A percentile compares a stretch with the other conserved stretches of the same genome.
Conservation (phyloP, 2,797 vertebrate species). For the Esox lucius region DNA sequence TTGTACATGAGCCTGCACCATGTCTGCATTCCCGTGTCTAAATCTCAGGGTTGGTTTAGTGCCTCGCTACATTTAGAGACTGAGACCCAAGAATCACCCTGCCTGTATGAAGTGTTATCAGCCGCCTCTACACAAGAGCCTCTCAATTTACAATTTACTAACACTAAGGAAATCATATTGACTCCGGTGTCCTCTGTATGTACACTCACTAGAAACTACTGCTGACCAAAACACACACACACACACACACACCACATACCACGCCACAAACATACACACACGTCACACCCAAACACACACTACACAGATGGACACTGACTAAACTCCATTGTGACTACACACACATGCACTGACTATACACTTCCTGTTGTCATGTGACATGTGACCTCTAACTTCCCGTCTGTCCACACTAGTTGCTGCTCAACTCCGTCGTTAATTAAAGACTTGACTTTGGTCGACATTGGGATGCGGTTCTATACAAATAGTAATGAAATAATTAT, state of each 20-base stretch:
- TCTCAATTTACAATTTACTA: conserved; percentile 14
- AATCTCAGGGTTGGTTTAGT: conserved; percentile 7
- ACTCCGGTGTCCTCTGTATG: conserved; percentile 62
- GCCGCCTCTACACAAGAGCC: conserved; percentile 39
- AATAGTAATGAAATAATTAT: too few species aligned
- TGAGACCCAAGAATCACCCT: conserved; percentile 47
- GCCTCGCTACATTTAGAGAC: conserved; percentile 44
- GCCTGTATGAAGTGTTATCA: conserved; percentile 29
- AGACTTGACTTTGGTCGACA: too few species aligned
- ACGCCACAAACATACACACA: too few species aligned
- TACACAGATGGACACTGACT: too few species aligned
- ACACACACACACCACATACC: too few species aligned
- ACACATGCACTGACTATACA: neutral
- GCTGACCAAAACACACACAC: too few species aligned
- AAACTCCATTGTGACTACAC: too few species aligned
- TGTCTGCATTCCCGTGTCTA: neutral
- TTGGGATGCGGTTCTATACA: too few species aligned
- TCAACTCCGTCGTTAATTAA: too few species aligned
- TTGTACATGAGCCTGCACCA: neutral
- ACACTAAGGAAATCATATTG: conserved; percentile 62
- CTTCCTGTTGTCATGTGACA: neutral
- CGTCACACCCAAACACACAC: too few species aligned
- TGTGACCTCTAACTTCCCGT: too few species aligned
- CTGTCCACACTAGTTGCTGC: too few species aligned
- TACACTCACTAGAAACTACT: conserved; percentile 48